Base-by-base conservation (phyloP, 2,113 vertebrate species). In the Solea senegalensis region DNA sequence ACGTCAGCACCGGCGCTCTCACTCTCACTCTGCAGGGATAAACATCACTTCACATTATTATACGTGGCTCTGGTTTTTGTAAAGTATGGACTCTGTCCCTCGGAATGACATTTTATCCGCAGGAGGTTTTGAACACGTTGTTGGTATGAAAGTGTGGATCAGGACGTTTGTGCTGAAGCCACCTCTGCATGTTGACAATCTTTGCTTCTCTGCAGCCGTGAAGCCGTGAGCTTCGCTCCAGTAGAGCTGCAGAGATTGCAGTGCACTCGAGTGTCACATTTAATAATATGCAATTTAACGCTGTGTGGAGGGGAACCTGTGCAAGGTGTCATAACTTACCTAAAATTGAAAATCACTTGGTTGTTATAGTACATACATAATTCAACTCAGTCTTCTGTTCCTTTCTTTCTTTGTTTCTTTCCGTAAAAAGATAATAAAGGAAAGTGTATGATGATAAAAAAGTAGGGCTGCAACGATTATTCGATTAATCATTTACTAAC, bases 281-380 rank as follows among this genome's bases (percentile, higher is more conserved):
- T 81, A 73, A 81, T 83, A 78, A 68, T 66, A 64, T 72, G 61
- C 61, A 88, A 76, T 87, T 88, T 86, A 70, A 87, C 3, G 59
- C 76, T 71, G 70, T 65, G 64, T 48, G 69, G 50, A 60, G 52
- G 48, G 82, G 80, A 85, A 21, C 75, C 12, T 68, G 64, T 79
- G 67, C 54, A 74, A 21, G 67, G 65, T 76, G 59, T 60, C 14
- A 16, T 55, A 44, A 2, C 46, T 75, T 48, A 86, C 85, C 69
- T 79, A 74, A 54, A 39, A 46, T 55, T 83, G 44, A 72, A 81
- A 81, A 76, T 63, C 0, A 15, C 0, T 60, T 12, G 52, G 49
- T 27, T 55, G 45, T 48, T 34, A 34, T 34, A 34, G 34, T 6
- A 34, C 34, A 1, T 34, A 34, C 34, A 34, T 34, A 34, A 34